Base-by-base conservation (phyloP, 2,113 vertebrate genomes). In the Myodes glareolus region DNA sequence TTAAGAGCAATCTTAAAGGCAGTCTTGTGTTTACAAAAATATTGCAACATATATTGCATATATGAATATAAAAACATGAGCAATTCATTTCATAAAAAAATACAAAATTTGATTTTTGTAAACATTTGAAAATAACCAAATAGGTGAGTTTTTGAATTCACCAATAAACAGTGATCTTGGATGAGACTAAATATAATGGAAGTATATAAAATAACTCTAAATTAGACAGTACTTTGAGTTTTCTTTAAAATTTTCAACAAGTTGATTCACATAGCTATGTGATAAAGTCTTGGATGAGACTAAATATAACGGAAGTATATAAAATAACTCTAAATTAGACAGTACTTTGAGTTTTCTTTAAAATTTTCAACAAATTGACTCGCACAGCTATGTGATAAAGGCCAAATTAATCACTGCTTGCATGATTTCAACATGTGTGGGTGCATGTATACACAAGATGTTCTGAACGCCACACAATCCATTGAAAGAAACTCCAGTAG, bases 171-270 rank as follows among this genome's bases (percentile, higher is more conserved):
- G 23, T 39, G 2, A 86, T 73, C 25, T 39, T 78, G 3, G 45
- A 87, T 25, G 81, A 29, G 9, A 87, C 82, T 3, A 75, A 78
- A 78, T 67, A 90, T 58, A 29, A 87, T 21, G 25, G 89, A 55
- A 9, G 63, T 10, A 75, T 47, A 45, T 50, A 50, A n/a, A 42
- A 82, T 84, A 68, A 52, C 4, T 14, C 36, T 77, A 78, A 77
- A 3, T 42, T 94, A 13, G 72, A 13, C 4, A 50, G 45, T 16
- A 68, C 11, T 75, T 50, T 92, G 9, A 92, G 42, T 45, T 92
- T 94, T 94, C 63, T 78, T 12, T 67, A 90, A 88, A 12, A 76
- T 77, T 92, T 80, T 88, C 31, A 96, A 27, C 8, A 95, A 88
- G 25, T 12, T 95, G 5, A 73, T 73, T 85, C 14, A 45, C 73